Evolutionary conservation across 1,140 invertebrate genomes (phyloP).

Genomic region (Venustaconcha ellipsiformis): DNA sequence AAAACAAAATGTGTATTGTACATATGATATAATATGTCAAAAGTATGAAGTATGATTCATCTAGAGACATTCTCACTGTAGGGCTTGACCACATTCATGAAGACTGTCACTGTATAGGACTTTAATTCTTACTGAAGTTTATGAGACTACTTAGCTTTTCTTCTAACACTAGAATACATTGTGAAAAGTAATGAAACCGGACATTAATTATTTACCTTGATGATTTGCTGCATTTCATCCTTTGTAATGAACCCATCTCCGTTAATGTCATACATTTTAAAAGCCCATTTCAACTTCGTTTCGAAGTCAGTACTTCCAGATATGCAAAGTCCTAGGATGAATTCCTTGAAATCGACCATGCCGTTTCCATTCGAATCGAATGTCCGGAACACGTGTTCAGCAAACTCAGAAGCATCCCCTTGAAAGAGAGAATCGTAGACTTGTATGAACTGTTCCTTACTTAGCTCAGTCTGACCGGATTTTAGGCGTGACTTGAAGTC

Average conservation of each 20-base stretch:
- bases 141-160: too few species aligned
- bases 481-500: slow-evolving; percentile 80
- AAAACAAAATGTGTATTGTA: too few species aligned
- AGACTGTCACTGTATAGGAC: too few species aligned
- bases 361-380: slow-evolving; percentile 54
- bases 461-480: slow-evolving; percentile 19
- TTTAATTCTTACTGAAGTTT: too few species aligned
- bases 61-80: too few species aligned
- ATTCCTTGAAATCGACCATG: slow-evolving; percentile 54
- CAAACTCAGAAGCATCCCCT: slow-evolving; percentile 43
- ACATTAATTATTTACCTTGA: slow-evolving; percentile 32
- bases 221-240: slow-evolving; percentile 60
- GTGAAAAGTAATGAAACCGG: too few species aligned
- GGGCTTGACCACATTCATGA: too few species aligned
- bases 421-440: slow-evolving; percentile 50
- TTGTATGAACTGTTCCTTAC: slow-evolving; percentile 33
- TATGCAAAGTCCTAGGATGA: slow-evolving; percentile 51
- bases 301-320: slow-evolving; percentile 79
- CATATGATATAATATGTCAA: too few species aligned
- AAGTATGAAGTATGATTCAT: too few species aligned
- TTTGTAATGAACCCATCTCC: slow-evolving; percentile 86
- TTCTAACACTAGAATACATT: too few species aligned
- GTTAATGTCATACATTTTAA: slow-evolving; percentile 90
- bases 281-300: slow-evolving; percentile 92
- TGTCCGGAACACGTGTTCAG: slow-evolving; percentile 45